A percentile compares a stretch with the other conserved stretches of the same genome.
These are phyloP conservation scores for Rhagophthalmus giganteus DNA, from an alignment of 2,888 invertebrate species.

Conservation along the genomic window DNA sequence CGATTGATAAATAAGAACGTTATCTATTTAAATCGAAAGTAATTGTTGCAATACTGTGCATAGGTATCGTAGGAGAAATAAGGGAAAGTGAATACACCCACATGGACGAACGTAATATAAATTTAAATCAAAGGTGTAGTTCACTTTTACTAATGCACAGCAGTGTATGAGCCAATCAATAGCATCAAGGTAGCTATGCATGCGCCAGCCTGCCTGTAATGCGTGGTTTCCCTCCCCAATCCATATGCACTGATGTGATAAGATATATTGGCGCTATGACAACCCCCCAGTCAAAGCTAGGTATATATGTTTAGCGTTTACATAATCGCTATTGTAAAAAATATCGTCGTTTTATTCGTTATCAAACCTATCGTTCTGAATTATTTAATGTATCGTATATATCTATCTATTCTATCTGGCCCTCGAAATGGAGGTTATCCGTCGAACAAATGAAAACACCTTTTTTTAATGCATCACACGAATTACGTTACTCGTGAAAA, in stretches of 20 bases:
- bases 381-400: no score
- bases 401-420: no score
- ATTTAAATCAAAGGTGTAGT: slow-evolving; percentile 30
- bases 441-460: not conserved
- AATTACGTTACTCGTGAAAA: no score
- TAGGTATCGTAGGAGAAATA: no score
- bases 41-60: no score
- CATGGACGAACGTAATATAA: slow-evolving; percentile 6
- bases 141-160: slow-evolving; percentile 34
- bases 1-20: no score
- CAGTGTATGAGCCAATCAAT: slow-evolving; percentile 38
- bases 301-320: not conserved
- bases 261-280: slow-evolving; percentile 30
- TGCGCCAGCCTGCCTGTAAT: slow-evolving; percentile 35
- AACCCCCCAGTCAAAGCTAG: slow-evolving; percentile 15
- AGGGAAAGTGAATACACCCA: not conserved
- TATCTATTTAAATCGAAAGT: no score
- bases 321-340: no score
- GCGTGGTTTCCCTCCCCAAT: slow-evolving; percentile 30
- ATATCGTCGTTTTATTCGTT: slow-evolving; percentile 7
- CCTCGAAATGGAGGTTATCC: slow-evolving; percentile 11
- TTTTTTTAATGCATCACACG: no score
- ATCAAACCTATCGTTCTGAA: no score
- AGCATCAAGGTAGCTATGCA: slow-evolving; percentile 39
- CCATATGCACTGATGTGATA: slow-evolving; percentile 33